These are phyloP conservation scores for Lithobates sylvaticus DNA, from an alignment of 2,797 vertebrate species.

Conservation along the genomic window DNA sequence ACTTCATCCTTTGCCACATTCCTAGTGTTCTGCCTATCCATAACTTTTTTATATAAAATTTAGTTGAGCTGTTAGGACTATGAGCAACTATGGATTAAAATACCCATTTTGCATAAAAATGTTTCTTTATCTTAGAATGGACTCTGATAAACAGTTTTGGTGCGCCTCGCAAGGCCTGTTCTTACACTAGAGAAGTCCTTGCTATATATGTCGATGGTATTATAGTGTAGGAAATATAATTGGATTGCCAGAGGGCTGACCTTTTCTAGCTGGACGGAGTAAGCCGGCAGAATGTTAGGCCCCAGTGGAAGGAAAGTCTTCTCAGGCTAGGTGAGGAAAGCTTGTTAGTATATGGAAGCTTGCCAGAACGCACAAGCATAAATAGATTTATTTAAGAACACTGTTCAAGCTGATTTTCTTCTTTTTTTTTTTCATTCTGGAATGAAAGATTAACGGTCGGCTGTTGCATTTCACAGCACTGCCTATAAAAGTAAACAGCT, in stretches of 20 bases:
- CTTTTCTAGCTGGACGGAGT: conserved; percentile 16
- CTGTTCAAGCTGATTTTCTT: conserved; percentile 1
- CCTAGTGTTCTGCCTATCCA: too few relatives aligned
- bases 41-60: too few relatives aligned
- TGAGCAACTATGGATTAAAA: too few relatives aligned
- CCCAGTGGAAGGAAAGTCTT: conserved; percentile 31
- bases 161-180: too few relatives aligned
- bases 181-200: too few relatives aligned
- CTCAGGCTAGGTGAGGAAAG: conserved; percentile 32
- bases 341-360: conserved; percentile 10
- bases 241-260: conserved; percentile 38
- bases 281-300: conserved; percentile 25
- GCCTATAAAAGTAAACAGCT: conserved; percentile 38
- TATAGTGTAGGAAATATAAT: too few relatives aligned
- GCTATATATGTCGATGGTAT: too few relatives aligned
- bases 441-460: conserved; percentile 20
- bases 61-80: too few relatives aligned
- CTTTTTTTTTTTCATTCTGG: neutral
- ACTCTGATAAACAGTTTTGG: too few relatives aligned
- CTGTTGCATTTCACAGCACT: conserved; percentile 22
- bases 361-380: neutral
- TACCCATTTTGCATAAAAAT: too few relatives aligned
- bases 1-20: too few relatives aligned
- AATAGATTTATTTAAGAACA: conserved; percentile 22
- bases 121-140: too few relatives aligned